Conservation (phyloP, 1,140 invertebrate genomes). For the Bombus confusus region DNA sequence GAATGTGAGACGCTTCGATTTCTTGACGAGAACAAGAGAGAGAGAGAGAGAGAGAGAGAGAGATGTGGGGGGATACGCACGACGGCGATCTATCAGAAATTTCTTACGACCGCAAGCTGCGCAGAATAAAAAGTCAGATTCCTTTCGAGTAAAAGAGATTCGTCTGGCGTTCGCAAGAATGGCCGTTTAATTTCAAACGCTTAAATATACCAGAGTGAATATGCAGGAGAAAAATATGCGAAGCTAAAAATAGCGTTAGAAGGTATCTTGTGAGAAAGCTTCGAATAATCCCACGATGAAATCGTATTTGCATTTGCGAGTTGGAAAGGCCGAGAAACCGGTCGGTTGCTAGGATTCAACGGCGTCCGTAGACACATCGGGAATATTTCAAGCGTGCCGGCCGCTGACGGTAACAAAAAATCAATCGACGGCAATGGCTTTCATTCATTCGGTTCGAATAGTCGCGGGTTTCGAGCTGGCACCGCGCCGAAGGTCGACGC, state of each 20-base stretch:
- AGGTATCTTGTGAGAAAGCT: background rate
- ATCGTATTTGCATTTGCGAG: constrained; percentile 10
- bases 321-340: background rate
- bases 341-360: constrained; percentile 11
- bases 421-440: constrained; percentile 11
- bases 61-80: too few relatives aligned
- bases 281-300: background rate
- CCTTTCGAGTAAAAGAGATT: background rate
- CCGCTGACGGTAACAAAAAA: background rate
- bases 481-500: constrained; percentile 42
- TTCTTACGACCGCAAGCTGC: background rate
- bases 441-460: constrained; percentile 37
- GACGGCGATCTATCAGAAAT: background rate
- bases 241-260: constrained; percentile 6
- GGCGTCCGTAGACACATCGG: background rate
- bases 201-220: background rate
- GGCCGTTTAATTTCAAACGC: background rate
- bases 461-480: constrained; percentile 36
- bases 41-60: too few relatives aligned
- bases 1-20: background rate
- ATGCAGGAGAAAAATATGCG: background rate
- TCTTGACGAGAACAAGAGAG: background rate
- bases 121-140: background rate
- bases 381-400: background rate
- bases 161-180: background rate